phyloP scores from a whole-genome alignment of 2,113 vertebrate genomes.

The Athene noctua region DNA sequence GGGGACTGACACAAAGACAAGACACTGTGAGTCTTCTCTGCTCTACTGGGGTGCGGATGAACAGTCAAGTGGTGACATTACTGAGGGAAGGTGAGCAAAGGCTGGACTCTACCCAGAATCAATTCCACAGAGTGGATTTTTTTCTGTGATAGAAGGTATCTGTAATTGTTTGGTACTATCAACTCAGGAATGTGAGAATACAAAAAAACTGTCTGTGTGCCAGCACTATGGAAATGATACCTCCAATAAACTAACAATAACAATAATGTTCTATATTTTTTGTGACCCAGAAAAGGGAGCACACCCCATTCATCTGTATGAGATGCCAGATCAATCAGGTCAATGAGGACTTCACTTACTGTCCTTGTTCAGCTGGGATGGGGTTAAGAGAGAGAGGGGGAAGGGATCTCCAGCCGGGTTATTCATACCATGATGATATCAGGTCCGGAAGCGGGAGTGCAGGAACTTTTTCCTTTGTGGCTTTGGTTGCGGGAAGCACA shows the following conservation, averaged over 20 bases:
- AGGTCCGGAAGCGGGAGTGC: too few species aligned
- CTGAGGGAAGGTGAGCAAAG: background rate
- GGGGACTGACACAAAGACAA: background rate
- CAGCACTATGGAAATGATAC: background rate
- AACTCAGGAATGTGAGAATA: slow-evolving; percentile 23
- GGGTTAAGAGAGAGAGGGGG: too few species aligned
- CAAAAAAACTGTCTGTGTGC: background rate
- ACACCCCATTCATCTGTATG: background rate
- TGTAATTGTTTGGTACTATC: slow-evolving; percentile 33
- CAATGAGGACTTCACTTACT: background rate
- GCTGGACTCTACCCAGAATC: slow-evolving; percentile 7
- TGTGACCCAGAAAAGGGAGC: background rate
- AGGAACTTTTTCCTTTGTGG: too few species aligned
- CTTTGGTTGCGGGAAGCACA: too few species aligned
- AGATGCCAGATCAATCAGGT: background rate
- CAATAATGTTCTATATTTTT: background rate
- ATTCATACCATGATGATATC: too few species aligned
- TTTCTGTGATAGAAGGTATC: slow-evolving; percentile 2
- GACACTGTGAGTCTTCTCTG: fast-evolving
- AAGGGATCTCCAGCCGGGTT: too few species aligned
- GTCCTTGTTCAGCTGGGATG: too few species aligned
- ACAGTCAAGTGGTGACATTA: background rate
- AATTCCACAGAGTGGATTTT: slow-evolving; percentile 41
- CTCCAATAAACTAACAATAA: background rate
- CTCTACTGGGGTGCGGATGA: background rate